These are phyloP conservation scores for Zygothrica quintamaculata DNA, from an alignment of 2,888 invertebrate species.

Conservation along the genomic window DNA sequence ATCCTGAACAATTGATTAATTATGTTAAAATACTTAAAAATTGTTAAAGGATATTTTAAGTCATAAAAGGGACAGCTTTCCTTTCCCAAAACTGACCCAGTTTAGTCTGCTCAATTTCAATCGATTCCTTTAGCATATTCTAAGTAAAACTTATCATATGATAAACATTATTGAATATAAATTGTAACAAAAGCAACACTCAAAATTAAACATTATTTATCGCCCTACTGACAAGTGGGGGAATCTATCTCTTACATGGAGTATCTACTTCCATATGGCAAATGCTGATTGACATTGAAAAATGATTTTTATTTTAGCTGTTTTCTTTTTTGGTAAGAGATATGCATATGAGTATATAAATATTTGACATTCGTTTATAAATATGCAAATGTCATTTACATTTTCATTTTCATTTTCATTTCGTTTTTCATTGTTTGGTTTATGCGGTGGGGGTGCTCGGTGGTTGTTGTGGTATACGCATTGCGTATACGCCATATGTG, in stretches of 20 bases:
- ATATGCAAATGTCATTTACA: slow-evolving; percentile 42
- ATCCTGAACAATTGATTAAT: no score
- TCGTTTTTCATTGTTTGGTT: neutral
- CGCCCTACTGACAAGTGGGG: neutral
- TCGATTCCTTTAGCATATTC: no score
- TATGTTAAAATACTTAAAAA: no score
- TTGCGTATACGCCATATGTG: slow-evolving; percentile 36
- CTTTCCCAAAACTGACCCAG: no score
- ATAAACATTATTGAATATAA: no score
- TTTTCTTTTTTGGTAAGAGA: slow-evolving; percentile 18
- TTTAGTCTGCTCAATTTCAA: no score
- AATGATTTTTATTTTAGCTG: slow-evolving; percentile 47
- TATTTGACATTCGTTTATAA: slow-evolving; percentile 27
- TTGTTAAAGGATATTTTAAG: no score
- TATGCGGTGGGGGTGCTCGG: slow-evolving; percentile 32
- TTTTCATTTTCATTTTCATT: slow-evolving; percentile 32
- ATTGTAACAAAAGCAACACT: no score
- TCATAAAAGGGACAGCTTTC: no score
- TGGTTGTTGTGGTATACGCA: slow-evolving; percentile 1
- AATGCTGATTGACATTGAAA: slow-evolving; percentile 65
- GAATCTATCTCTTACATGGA: neutral
- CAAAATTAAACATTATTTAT: neutral
- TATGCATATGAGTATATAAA: slow-evolving; percentile 32
- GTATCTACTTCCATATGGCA: slow-evolving; percentile 12
- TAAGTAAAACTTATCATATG: no score